Evolutionary conservation across 2,888 invertebrate genomes (phyloP), one percentile per base, ranked within the genome.

Genomic region (Sipunculus nudus): DNA sequence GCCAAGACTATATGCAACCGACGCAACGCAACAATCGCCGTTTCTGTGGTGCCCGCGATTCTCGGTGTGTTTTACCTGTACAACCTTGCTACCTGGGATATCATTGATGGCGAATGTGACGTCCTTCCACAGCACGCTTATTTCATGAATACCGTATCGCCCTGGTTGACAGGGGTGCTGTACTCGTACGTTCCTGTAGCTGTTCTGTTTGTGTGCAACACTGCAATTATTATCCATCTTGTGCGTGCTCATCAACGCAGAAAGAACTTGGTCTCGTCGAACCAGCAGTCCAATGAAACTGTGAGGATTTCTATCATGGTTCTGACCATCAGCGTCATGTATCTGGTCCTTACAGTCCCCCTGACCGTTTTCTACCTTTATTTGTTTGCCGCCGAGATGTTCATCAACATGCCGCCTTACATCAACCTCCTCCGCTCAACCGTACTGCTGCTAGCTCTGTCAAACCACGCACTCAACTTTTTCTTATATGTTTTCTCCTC

Each of bases 321-420:
- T 8, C 40, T 65, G 41, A 19, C 43, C 35, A 55, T 65, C 50
- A 52, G 52, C 32, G 47, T 54, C n/a, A 39, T 38, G 26, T 62
- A 50, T 45, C 19, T 53, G 21, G n/a, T 59, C n/a, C 61, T 65
- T 32, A 65, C 62, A 28, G 29, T 62, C 8, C 65, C 65, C 10
- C 45, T 62, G n/a, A 47, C 53, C 6, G 39, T 59, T 28, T 65
- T 45, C 50, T 65, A 65, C 48, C 45, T 54, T 16, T 26, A 54
- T 29, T 19, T 55, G 1, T 63, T 60, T 31, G 59, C 59, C 23
- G 52, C 38, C 1, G 23, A 31, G 19, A 28, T 61, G 53, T 63
- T 63, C 48, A 50, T 46, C 2, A 6, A 43, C 19, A 48, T 35
- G 47, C 40, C 19, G 19, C 53, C 59, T 13, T 19, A 45, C 38